Evolutionary conservation across 2,113 vertebrate species (phyloP).

Genomic region (Jaculus jaculus): DNA sequence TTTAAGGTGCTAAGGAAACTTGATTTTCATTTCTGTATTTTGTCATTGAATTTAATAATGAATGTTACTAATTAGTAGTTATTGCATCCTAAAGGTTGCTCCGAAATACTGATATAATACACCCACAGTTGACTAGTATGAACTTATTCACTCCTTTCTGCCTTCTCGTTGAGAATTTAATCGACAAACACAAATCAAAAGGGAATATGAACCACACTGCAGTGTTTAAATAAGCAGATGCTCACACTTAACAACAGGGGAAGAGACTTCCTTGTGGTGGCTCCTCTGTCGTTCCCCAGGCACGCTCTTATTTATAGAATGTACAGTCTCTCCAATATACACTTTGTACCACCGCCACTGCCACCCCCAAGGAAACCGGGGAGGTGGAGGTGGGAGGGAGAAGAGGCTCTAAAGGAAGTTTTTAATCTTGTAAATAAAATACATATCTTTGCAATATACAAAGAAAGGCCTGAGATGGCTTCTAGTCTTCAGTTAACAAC

Average conservation of each 20-base stretch:
- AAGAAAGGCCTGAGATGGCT: background rate
- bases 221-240: background rate
- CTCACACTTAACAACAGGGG: background rate
- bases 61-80: background rate
- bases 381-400: background rate
- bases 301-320: background rate
- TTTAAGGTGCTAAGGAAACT: background rate
- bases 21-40: background rate
- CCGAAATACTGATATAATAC: background rate
- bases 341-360: background rate
- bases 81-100: background rate
- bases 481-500: constrained; percentile 25
- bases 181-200: background rate
- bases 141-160: background rate
- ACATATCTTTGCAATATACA: background rate
- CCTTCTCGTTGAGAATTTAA: constrained; percentile 25
- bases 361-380: background rate
- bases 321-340: background rate
- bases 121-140: background rate
- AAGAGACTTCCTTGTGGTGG: background rate
- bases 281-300: background rate
- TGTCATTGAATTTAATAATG: background rate
- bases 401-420: background rate
- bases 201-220: background rate
- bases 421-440: constrained; percentile 22